phyloP scores from a whole-genome alignment of 2,797 vertebrate genomes.

The Atherinosoma microstoma region DNA sequence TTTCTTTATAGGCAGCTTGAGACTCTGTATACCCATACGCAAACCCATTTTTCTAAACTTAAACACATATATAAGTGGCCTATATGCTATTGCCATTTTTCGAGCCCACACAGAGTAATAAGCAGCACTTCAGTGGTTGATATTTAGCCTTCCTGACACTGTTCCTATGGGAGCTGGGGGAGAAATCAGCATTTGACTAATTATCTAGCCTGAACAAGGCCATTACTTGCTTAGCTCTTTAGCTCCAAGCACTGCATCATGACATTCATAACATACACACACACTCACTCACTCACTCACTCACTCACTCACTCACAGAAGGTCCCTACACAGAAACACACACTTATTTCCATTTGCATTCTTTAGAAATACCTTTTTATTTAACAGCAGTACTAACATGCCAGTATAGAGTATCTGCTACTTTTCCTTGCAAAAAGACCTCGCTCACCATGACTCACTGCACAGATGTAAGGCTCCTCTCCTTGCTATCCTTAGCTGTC shows the following conservation, averaged over 20 bases:
- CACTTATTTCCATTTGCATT: slow-evolving; percentile 24
- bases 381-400: slow-evolving; percentile 9
- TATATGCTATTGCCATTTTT: slow-evolving; percentile 47
- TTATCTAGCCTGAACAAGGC: slow-evolving; percentile 66
- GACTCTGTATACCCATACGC: slow-evolving; percentile 5
- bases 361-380: slow-evolving; percentile 31
- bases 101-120: slow-evolving; percentile 68
- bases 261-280: slow-evolving; percentile 52
- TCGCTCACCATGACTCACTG: slow-evolving; percentile 55
- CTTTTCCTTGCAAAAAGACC: slow-evolving; percentile 23
- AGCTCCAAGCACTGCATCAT: slow-evolving; percentile 58
- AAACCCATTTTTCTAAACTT: background rate
- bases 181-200: slow-evolving; percentile 78
- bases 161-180: slow-evolving; percentile 61
- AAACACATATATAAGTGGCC: slow-evolving; percentile 11
- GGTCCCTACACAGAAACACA: slow-evolving; percentile 27
- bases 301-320: background rate
- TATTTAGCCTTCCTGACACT: slow-evolving; percentile 68
- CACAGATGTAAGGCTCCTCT: slow-evolving; percentile 33
- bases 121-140: slow-evolving; percentile 71
- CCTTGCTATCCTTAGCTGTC: slow-evolving; percentile 40
- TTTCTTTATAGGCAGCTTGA: slow-evolving; percentile 24
- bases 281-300: slow-evolving; percentile 4
- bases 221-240: slow-evolving; percentile 63
- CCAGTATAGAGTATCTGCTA: slow-evolving; percentile 4